Base-by-base conservation (phyloP, 92 coral and sea anemone species). In the Palythoa grandiflora region DNA sequence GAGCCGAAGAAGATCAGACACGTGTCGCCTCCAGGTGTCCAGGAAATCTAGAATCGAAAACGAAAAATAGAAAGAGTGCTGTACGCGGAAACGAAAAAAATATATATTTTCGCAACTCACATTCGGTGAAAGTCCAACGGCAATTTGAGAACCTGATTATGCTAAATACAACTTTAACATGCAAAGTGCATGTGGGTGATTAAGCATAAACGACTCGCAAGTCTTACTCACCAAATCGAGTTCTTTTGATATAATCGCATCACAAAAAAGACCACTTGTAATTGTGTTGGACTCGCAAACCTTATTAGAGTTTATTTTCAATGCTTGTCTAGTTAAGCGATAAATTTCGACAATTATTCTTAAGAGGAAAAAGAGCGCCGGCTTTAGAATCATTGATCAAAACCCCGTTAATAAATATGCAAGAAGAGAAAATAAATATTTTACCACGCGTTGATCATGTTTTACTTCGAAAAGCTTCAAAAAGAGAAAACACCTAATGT, bases 321-420 rank as follows among this genome's bases (percentile, higher is more conserved):
- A 81, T 39, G 75, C 20, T 66, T 47, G 38, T 65, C 9, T 44
- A 36, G 51, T 50, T 81, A 50, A 17, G 74, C n/a, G 73, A 48
- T 81, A 44, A 44, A 70, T 28, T 28, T 70, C 38, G 44, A 68
- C 44, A 52, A 44, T 38, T 81, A 60, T 51, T 81, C 61, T 81
- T 74, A 81, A 81, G 86, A 52, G 86, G 76, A 38, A 81, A 81
- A 9, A 63, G 20, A 35, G 70, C 84, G 68, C 68, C 68, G 68
- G 71, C 55, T 44, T 78, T 71, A 93, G 47, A 80, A 79, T 93
- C 61, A 89, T 93, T 87, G 94, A 91, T 91, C 91, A 79, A 86
- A 87, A 88, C 44, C 94, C 92, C 89, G 36, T 65, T 74, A 76
- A 87, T 94, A 92, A 94, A 90, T 94, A 94, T 94, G 92, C 95